Evolutionary conservation across 2,113 vertebrate species (phyloP).

Genomic region (Xiphophorus couchianus): DNA sequence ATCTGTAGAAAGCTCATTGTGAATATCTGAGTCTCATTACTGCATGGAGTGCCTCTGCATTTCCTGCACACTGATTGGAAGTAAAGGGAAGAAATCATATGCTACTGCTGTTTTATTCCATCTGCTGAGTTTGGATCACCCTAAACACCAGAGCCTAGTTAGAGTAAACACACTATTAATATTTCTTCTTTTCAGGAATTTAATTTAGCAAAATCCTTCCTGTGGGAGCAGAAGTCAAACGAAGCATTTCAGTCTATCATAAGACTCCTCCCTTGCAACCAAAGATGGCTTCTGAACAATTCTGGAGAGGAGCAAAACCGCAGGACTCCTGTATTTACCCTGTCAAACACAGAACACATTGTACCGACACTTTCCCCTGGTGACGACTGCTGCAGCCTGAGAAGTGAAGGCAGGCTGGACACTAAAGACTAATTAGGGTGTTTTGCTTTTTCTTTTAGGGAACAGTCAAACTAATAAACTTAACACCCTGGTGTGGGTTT

Average conservation of each 20-base stretch:
- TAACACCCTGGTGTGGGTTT: background rate
- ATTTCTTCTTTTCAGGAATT: slow-evolving; percentile 22
- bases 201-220: slow-evolving; percentile 47
- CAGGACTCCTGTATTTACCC: slow-evolving; percentile 54
- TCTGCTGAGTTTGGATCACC: slow-evolving; percentile 1
- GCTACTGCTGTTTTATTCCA: background rate
- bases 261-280: slow-evolving; percentile 15
- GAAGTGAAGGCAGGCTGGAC: background rate
- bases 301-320: slow-evolving; percentile 41
- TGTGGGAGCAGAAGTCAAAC: slow-evolving; percentile 38
- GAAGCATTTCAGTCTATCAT: slow-evolving; percentile 31
- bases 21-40: slow-evolving; percentile 55
- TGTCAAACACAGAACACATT: slow-evolving; percentile 35
- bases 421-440: slow-evolving; percentile 44
- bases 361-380: slow-evolving; percentile 25
- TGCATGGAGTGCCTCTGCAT: slow-evolving; percentile 17
- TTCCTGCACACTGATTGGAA: slow-evolving; percentile 17
- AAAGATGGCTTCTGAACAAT: slow-evolving; percentile 36
- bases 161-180: slow-evolving; percentile 51
- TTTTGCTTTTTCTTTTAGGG: slow-evolving; percentile 2
- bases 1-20: background rate
- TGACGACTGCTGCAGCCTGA: slow-evolving; percentile 14
- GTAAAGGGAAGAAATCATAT: slow-evolving; percentile 10
- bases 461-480: background rate
- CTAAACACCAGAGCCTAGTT: slow-evolving; percentile 27